Evolutionary conservation across 2,888 invertebrate species (phyloP), one percentile per base, ranked within the genome.

Genomic region (Netelia melanura): DNA sequence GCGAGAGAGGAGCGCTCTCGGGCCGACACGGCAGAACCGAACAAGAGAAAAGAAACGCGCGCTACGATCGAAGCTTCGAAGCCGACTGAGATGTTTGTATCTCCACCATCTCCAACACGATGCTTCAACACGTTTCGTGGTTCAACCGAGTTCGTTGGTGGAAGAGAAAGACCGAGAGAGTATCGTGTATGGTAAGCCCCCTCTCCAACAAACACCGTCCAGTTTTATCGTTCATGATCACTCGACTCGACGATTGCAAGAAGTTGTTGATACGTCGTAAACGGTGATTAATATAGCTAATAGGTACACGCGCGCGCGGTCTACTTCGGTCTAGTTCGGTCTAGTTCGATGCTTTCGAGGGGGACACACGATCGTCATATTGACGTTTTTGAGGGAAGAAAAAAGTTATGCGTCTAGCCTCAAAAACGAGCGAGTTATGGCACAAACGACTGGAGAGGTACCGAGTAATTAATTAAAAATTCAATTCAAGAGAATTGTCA

Each of bases 51-150:
- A 38, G 58, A 52, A 56, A 67, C 58, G 23, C 30, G 43, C 11
- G n/a, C 17, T 74, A 62, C 80, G 83, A 84, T 74, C 86, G 85
- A 58, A 61, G 81, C 72, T 84, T 81, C 83, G 82, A 84, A 52
- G 83, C 84, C 68, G 56, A 86, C 86, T 86, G 86, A 82, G 75
- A 76, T 71, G 80, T 58, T 61, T 68, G 23, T 25, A 48, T 58
- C 30, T 44, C 14, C 52, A 61, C 48, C 30, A 70, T 17, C 52
- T 68, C 48, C 30, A 21, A 21, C 21, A 70, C 62, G 25, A 25
- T 62, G 54, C 65, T 74, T 67, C 38, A 44, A 70, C 68, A 48
- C 58, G 70, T 0, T 52, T 58, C 54, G 58, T 21, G 38, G 23
- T 68, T 58, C 58, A 38, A 56, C 54, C 58, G 68, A 54, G 71